Percentiles rank a stretch among this genome's conserved stretches.
phyloP scores from a whole-genome alignment of 2,888 invertebrate species.

The Tetrapedia diversipes region DNA sequence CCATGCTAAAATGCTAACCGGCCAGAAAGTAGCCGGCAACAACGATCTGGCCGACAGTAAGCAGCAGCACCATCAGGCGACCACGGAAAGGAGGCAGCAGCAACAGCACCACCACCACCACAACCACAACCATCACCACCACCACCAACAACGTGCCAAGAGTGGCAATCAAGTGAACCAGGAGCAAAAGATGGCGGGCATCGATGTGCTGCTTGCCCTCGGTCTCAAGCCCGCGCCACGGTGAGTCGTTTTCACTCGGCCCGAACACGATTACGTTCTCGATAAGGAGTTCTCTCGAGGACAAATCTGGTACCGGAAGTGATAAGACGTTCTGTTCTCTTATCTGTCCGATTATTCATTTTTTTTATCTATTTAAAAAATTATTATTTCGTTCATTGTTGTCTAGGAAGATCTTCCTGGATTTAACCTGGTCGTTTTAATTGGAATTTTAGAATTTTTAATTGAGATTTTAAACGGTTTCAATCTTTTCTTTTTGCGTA shows the following conservation, averaged over 20 bases:
- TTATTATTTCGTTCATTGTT: too few species aligned
- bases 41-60: constrained; percentile 48
- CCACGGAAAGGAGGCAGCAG: constrained; percentile 50
- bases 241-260: constrained; percentile 73
- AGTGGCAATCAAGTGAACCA: constrained; percentile 63
- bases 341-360: background rate
- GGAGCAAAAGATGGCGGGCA: constrained; percentile 78
- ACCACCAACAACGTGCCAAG: constrained; percentile 58
- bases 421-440: too few species aligned
- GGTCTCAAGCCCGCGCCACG: constrained; percentile 84
- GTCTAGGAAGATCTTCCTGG: too few species aligned
- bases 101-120: constrained; percentile 42
- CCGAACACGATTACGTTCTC: constrained; percentile 22
- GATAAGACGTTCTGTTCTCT: constrained; percentile 22
- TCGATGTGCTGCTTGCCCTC: constrained; percentile 85
- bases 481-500: too few species aligned
- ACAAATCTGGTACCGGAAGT: constrained; percentile 41
- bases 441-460: background rate
- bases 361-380: background rate
- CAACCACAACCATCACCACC: constrained; percentile 49
- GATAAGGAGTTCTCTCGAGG: constrained; percentile 25
- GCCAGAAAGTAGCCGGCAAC: constrained; percentile 59
- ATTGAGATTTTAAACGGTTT: background rate
- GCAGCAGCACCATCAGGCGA: constrained; percentile 53
- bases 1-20: constrained; percentile 71